These are phyloP conservation scores for Eristalis arbustorum DNA, from an alignment of 2,888 invertebrate species.

Conservation along the genomic window DNA sequence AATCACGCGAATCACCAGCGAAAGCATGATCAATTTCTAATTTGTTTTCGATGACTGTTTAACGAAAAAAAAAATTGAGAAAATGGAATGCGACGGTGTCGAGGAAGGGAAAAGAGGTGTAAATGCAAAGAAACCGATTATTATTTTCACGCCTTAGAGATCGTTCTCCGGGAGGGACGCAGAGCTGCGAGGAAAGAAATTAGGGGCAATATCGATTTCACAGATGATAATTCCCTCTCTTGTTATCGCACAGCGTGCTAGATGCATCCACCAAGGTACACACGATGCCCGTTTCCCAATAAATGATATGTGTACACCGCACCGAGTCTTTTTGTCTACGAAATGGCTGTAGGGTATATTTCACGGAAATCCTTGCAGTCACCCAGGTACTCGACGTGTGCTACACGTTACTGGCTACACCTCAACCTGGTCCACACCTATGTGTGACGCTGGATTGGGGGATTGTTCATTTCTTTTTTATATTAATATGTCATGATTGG, in stretches of 20 bases:
- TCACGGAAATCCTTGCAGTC: constrained; percentile 40
- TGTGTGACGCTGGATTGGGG: constrained; percentile 10
- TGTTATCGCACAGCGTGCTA: constrained; percentile 66
- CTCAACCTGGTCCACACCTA: not conserved
- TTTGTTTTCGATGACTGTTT: constrained; percentile 59
- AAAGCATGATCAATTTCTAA: constrained; percentile 63
- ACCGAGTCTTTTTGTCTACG: constrained; percentile 16
- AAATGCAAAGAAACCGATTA: constrained; percentile 37
- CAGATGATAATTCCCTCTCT: constrained; percentile 69
- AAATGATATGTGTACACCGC: constrained; percentile 44
- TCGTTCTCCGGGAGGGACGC: constrained; percentile 12
- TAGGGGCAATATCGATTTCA: constrained; percentile 71
- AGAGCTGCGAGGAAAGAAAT: constrained; percentile 28
- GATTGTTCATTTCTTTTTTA: constrained; percentile 3
- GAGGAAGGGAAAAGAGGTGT: not conserved
- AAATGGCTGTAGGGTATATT: constrained; percentile 11
- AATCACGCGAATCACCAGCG: constrained; percentile 56
- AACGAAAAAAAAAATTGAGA: constrained; percentile 51
- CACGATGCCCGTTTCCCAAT: constrained; percentile 8
- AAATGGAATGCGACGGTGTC: constrained; percentile 18
- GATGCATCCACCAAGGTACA: constrained; percentile 24
- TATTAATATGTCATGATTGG: constrained; percentile 69
- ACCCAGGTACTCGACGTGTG: constrained; percentile 37
- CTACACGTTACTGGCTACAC: constrained; percentile 14
- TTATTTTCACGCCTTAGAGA: constrained; percentile 65